Percentiles rank a stretch among this genome's conserved stretches.
Evolutionary conservation across 1,140 invertebrate species (phyloP).

Genomic region (Phymorhynchus buccinoides): DNA sequence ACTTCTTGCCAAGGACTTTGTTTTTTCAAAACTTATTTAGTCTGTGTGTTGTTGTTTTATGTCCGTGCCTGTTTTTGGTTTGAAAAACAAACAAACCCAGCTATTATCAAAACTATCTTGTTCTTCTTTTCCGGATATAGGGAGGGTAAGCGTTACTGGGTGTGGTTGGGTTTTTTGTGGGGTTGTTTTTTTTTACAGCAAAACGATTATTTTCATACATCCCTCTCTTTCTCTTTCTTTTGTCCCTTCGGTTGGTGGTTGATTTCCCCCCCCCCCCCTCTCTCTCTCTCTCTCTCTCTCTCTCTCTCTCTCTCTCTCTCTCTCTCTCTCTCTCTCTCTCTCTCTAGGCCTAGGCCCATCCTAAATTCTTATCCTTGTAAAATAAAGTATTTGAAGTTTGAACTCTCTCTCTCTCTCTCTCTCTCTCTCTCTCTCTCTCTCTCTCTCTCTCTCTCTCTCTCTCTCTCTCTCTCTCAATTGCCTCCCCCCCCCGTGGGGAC

Average conservation of each 20-base stretch:
- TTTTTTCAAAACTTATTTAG: not conserved
- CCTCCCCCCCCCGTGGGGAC: too few species aligned
- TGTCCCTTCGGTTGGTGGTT: not conserved
- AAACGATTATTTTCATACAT: not conserved
- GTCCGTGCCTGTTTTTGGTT: not conserved
- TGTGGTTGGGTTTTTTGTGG: not conserved
- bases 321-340: slow-evolving; percentile 12
- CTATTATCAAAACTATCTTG: not conserved
- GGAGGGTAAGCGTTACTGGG: not conserved
- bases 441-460: not conserved
- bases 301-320: slow-evolving; percentile 19
- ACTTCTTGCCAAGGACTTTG: too few species aligned
- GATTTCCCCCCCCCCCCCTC: not conserved
- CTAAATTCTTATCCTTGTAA: too few species aligned
- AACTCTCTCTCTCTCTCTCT: slow-evolving; percentile 9
- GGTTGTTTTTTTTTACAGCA: not conserved
- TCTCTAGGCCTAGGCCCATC: too few species aligned
- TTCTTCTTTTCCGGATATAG: not conserved
- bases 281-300: slow-evolving; percentile 22
- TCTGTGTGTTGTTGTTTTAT: not conserved
- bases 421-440: not conserved
- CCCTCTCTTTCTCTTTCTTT: not conserved
- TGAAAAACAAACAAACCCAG: not conserved
- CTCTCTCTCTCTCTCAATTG: not conserved
- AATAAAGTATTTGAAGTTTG: too few species aligned